phyloP scores from a whole-genome alignment of 2,797 vertebrate species.

The Rhinogobio ventralis region DNA sequence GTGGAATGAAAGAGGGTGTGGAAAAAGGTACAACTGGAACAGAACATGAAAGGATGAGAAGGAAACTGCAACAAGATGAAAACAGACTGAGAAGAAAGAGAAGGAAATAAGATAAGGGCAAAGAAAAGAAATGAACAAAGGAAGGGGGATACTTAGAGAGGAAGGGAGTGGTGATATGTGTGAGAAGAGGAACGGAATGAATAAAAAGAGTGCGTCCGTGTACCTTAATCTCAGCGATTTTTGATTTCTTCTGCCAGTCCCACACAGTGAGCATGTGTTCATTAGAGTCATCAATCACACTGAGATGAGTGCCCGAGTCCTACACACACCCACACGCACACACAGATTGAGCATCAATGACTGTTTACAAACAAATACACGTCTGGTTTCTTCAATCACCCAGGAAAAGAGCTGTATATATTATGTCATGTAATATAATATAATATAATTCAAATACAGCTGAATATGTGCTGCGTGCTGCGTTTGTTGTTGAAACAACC shows the following conservation, averaged over 20 bases:
- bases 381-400: background rate
- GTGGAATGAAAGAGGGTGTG: background rate
- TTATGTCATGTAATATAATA: too few species aligned
- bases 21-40: background rate
- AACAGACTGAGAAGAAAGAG: background rate
- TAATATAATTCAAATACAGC: background rate
- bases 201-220: conserved; percentile 23
- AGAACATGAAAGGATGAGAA: background rate
- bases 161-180: background rate
- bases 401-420: too few species aligned
- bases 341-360: background rate
- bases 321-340: conserved; percentile 64
- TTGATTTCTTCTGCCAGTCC: conserved; percentile 96
- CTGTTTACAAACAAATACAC: background rate
- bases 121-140: background rate
- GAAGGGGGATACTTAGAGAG: background rate
- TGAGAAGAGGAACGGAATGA: background rate
- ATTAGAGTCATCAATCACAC: conserved; percentile 96
- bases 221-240: conserved; percentile 97
- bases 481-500: background rate
- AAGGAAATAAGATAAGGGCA: background rate
- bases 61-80: background rate
- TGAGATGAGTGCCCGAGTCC: conserved; percentile 94
- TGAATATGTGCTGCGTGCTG: background rate
- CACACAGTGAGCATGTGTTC: conserved; percentile 98